phyloP scores from a whole-genome alignment of 2,888 invertebrate genomes.

The Lycocerus yunnanus region DNA sequence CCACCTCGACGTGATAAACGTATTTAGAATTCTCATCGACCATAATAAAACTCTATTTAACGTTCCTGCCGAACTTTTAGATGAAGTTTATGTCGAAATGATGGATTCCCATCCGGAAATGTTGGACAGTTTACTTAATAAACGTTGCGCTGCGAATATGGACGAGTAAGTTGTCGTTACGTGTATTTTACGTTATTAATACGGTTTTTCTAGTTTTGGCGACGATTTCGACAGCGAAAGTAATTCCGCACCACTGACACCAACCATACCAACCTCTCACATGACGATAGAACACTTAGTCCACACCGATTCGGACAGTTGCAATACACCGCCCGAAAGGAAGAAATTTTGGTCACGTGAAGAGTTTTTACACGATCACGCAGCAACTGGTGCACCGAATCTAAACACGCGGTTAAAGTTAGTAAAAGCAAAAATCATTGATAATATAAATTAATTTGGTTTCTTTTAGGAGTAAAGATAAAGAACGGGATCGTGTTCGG shows the following conservation, averaged over 20 bases:
- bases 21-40: constrained; percentile 78
- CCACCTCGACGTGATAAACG: constrained; percentile 87
- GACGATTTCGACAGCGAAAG: constrained; percentile 58
- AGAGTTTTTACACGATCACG: constrained; percentile 73
- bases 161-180: constrained; percentile 53
- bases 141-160: constrained; percentile 48
- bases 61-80: constrained; percentile 79
- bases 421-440: too few relatives aligned
- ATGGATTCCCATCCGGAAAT: constrained; percentile 83
- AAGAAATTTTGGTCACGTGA: constrained; percentile 74
- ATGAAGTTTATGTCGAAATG: constrained; percentile 85
- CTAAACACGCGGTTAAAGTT: constrained; percentile 55
- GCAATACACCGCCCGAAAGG: constrained; percentile 46
- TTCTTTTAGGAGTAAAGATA: constrained; percentile 46
- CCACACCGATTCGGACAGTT: constrained; percentile 32
- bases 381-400: constrained; percentile 71
- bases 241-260: constrained; percentile 54
- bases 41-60: constrained; percentile 73
- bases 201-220: constrained; percentile 45
- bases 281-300: constrained; percentile 35
- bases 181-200: neutral
- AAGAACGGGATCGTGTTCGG: constrained; percentile 49
- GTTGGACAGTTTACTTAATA: constrained; percentile 68
- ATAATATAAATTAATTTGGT: neutral
- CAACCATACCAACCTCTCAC: constrained; percentile 45